Evolutionary conservation across 1,140 invertebrate species (phyloP).

Genomic region (Drosophila pruinosa): DNA sequence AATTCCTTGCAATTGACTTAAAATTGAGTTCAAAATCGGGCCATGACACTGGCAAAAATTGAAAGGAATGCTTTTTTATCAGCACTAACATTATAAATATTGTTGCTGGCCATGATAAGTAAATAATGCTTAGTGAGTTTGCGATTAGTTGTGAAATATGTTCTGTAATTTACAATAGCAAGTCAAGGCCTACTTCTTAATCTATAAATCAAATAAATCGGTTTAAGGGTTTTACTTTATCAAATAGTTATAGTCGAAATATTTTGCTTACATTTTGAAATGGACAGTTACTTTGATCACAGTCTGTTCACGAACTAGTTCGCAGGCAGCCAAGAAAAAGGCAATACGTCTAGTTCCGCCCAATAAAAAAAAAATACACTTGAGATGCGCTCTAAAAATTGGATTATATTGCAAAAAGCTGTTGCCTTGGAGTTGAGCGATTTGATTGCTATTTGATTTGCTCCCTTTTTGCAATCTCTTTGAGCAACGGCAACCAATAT

Average conservation of each 20-base stretch:
- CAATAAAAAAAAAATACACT: neutral
- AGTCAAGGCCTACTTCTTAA: neutral
- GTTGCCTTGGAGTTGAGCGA: slow-evolving; percentile 29
- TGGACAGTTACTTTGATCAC: no score
- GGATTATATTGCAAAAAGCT: slow-evolving; percentile 53
- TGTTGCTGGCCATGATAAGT: slow-evolving; percentile 6
- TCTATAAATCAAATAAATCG: neutral
- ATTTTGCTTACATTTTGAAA: no score
- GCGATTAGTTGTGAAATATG: neutral
- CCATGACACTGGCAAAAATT: neutral
- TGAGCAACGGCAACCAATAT: neutral
- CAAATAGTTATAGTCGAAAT: no score
- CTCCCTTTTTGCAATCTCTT: slow-evolving; percentile 29
- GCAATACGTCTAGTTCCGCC: neutral
- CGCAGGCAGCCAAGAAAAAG: neutral
- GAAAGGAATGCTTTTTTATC: slow-evolving; percentile 11
- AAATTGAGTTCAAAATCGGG: neutral
- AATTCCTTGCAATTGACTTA: neutral
- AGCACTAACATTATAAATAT: neutral
- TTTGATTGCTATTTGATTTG: slow-evolving; percentile 70
- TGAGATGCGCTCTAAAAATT: slow-evolving; percentile 26
- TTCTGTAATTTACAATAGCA: slow-evolving; percentile 5
- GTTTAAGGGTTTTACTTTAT: no score
- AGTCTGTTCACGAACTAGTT: slow-evolving; percentile 1
- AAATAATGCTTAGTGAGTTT: neutral